Evolutionary conservation across 2,797 vertebrate genomes (phyloP).

Genomic region (Rhinichthys osculus): DNA sequence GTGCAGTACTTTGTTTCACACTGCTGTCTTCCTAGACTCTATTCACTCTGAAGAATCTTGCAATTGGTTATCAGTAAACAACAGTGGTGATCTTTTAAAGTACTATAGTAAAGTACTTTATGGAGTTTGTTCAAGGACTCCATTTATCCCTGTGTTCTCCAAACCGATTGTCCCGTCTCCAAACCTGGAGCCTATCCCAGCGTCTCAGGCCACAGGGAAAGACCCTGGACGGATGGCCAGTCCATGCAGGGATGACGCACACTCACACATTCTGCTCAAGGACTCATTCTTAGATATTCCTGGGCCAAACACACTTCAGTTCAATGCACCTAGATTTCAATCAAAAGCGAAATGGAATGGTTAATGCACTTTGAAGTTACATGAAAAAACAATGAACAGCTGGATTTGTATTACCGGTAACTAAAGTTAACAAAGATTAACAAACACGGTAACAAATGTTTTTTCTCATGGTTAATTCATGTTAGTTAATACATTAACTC

Average conservation of each 20-base stretch:
- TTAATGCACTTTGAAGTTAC: no score
- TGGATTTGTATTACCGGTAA: no score
- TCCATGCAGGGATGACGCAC: background rate
- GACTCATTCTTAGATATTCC: conserved; percentile 20
- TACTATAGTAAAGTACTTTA: background rate
- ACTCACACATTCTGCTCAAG: background rate
- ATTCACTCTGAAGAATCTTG: background rate
- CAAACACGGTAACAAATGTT: no score
- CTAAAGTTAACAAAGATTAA: no score
- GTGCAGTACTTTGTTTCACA: background rate
- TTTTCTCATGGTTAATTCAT: no score
- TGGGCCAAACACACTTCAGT: conserved; percentile 1
- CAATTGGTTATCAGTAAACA: background rate
- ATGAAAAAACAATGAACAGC: no score
- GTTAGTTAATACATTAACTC: no score
- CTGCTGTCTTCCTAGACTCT: background rate
- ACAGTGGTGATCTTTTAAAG: background rate
- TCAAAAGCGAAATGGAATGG: background rate
- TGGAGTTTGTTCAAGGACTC: background rate
- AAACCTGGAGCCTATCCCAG: conserved; percentile 13
- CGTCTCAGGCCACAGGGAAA: background rate
- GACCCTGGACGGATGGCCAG: background rate
- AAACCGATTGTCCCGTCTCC: background rate
- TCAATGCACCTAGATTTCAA: conserved; percentile 39
- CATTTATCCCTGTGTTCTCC: background rate